Base-by-base conservation (phyloP, 2,113 vertebrate species). In the Accipiter cooperii region DNA sequence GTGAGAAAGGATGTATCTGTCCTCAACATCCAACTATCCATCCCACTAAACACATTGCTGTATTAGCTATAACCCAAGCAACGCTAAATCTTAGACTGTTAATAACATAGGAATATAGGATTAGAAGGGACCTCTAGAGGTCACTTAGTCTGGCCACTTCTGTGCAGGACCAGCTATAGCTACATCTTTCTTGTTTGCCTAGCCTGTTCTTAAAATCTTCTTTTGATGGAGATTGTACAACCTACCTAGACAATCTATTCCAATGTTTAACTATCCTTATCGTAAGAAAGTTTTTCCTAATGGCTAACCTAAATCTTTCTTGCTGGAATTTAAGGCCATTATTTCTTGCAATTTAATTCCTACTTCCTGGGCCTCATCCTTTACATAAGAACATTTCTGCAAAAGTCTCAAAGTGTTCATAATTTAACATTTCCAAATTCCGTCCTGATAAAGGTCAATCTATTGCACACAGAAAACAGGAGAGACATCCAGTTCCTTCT, bases 401-500 rank as follows among this genome's bases (percentile, higher is more conserved):
- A 82, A 47, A 95, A 94, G 31, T 83, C 65, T 94, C 65, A 52
- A 92, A 92, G 69, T 94, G 93, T 94, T 93, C 31, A 79, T 79
- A 49, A 75, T 87, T 52, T 75, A 84, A 26, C 52, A 61, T 79
- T 91, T 91, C 54, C 44, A 60, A 73, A 87, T 76, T 94, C 51
- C 47, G 54, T 73, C 17, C 44, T 76, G 65, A 47, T 87, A 83
- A 91, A 92, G 58, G 77, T 81, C 65, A 77, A 26, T 51, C 84
- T 87, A 6, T 51, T 58, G 51, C 81, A 89, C 12, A 47, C 44
- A 80, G 82, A 83, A 83, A 80, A 52, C 38, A 79, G 38, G 40
- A 95, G 44, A 79, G 24, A 61, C 3, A 2, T 38, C 69, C 28
- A 69, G 46, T 34, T 24, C 22, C 6, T 69, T 69, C 34, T 29